Conservation (phyloP, 92 coral and sea anemone species). For the Parazoanthus darwini region DNA sequence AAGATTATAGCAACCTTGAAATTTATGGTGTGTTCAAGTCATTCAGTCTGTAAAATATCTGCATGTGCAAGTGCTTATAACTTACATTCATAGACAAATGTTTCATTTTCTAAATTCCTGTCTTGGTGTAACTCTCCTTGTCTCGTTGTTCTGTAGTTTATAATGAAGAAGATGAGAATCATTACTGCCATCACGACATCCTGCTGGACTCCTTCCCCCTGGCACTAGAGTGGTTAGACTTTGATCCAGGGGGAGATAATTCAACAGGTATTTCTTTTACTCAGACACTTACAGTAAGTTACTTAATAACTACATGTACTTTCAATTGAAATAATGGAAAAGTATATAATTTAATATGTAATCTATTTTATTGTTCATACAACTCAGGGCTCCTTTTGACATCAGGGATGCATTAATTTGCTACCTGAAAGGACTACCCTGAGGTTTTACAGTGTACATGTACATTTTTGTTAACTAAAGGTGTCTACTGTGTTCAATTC, state of each 20-base stretch:
- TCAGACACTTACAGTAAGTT: neutral
- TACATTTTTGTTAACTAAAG: too few relatives aligned
- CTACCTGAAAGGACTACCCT: too few relatives aligned
- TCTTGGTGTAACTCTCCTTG: neutral
- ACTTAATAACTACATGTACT: neutral
- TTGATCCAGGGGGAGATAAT: conserved; percentile 78
- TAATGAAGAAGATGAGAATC: conserved; percentile 90
- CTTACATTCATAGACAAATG: neutral
- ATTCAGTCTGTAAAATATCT: neutral
- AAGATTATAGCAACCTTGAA: conserved; percentile 90
- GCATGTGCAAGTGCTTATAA: neutral
- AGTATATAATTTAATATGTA: too few relatives aligned
- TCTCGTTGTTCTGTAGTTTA: conserved; percentile 61
- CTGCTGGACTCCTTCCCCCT: conserved; percentile 92
- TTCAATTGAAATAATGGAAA: neutral
- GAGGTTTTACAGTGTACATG: too few relatives aligned
- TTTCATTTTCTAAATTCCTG: neutral
- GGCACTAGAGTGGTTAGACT: conserved; percentile 92
- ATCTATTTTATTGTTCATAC: too few relatives aligned
- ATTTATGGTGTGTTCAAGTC: conserved; percentile 64
- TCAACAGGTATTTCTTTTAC: conserved; percentile 58
- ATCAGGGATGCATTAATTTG: too few relatives aligned
- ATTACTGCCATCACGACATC: conserved; percentile 94
- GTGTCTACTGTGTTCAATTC: too few relatives aligned
- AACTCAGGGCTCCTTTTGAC: too few relatives aligned